phyloP scores from a whole-genome alignment of 2,888 invertebrate genomes.

The Rambutsinella grinnellia region DNA sequence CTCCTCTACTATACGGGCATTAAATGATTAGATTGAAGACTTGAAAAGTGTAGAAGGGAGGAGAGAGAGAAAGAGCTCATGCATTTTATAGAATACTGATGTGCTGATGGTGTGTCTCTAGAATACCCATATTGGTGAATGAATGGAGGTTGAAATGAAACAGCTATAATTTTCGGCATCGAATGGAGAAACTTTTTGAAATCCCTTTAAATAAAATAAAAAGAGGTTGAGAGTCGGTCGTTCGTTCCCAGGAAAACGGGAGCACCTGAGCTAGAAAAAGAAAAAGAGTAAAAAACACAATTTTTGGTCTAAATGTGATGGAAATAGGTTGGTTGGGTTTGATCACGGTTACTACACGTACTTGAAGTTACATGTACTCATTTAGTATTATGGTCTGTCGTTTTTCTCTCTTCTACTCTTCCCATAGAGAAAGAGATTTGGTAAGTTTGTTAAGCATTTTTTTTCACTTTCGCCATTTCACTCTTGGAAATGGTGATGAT shows the following conservation, averaged over 20 bases:
- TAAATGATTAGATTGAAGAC: slow-evolving; percentile 6
- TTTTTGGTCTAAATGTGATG: slow-evolving; percentile 40
- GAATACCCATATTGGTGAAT: too few species aligned
- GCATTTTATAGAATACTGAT: too few species aligned
- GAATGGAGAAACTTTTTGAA: slow-evolving; percentile 44
- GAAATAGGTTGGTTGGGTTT: slow-evolving; percentile 26
- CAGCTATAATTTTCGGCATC: slow-evolving; percentile 41
- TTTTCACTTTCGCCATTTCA: background rate
- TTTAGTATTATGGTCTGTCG: background rate
- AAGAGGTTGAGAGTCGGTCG: background rate
- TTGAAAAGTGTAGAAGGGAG: background rate
- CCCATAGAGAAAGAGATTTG: background rate
- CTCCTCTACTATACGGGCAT: background rate
- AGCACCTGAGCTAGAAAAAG: slow-evolving; percentile 15
- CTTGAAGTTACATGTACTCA: too few species aligned
- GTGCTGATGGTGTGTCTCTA: too few species aligned
- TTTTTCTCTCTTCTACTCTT: background rate
- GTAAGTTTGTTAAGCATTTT: slow-evolving; percentile 16
- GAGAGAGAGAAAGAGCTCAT: background rate
- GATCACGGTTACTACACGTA: too few species aligned
- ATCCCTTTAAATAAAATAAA: slow-evolving; percentile 23
- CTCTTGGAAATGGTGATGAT: background rate
- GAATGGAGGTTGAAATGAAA: slow-evolving; percentile 12
- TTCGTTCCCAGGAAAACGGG: background rate
- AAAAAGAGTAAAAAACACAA: slow-evolving; percentile 30